These are phyloP conservation scores for Drosophila ogumai DNA, from an alignment of 1,140 invertebrate genomes.

Conservation along the genomic window DNA sequence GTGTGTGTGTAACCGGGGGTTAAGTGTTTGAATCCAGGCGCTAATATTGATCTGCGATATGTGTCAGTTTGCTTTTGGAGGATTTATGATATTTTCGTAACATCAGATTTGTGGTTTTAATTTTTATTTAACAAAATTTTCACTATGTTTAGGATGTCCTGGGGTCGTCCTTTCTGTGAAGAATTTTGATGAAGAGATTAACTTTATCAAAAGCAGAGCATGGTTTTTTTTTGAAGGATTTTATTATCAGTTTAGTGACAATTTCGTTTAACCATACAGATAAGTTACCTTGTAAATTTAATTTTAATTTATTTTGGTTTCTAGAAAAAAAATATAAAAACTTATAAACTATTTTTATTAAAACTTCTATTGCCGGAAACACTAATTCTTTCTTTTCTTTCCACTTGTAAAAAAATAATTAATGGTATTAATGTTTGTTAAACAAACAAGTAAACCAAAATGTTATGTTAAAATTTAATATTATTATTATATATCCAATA, in stretches of 20 bases:
- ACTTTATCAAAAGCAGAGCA: too few species aligned
- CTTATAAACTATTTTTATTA: too few species aligned
- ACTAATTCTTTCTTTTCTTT: too few species aligned
- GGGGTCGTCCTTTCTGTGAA: background rate
- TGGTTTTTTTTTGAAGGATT: too few species aligned
- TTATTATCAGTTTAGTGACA: too few species aligned
- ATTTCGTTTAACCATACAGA: too few species aligned
- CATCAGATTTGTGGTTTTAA: constrained; percentile 3
- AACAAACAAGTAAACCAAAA: background rate
- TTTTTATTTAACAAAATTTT: background rate
- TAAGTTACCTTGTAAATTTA: background rate
- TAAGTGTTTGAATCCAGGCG: constrained; percentile 36
- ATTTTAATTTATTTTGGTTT: too few species aligned
- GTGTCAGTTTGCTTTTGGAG: constrained; percentile 27
- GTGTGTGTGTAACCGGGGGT: constrained; percentile 25
- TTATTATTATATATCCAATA: too few species aligned
- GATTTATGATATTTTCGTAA: constrained; percentile 17
- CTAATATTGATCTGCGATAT: constrained; percentile 48
- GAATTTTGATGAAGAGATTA: too few species aligned
- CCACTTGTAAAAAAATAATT: too few species aligned
- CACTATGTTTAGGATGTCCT: too few species aligned
- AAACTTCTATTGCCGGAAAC: background rate
- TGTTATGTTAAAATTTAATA: background rate
- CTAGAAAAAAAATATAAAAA: too few species aligned
- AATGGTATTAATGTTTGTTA: background rate